Conservation (phyloP, 2,113 vertebrate genomes). For the Forbesichthys papilliferus region DNA sequence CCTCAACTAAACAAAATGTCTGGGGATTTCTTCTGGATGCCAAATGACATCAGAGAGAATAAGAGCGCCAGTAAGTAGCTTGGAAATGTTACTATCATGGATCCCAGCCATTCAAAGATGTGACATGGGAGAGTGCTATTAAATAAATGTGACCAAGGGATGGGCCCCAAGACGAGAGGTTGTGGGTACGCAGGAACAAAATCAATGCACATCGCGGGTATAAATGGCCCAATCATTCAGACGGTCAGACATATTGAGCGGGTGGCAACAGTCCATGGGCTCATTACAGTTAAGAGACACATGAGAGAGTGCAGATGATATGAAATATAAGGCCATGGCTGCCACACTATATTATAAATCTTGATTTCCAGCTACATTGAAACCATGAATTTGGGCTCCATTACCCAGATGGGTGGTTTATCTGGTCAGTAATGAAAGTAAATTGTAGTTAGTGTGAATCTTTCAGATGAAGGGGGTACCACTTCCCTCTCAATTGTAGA, state of each 20-base stretch:
- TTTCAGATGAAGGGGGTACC: too few species aligned
- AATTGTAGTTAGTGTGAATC: too few species aligned
- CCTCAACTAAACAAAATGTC: too few species aligned
- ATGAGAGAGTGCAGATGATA: too few species aligned
- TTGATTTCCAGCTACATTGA: not conserved
- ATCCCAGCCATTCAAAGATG: conserved; percentile 40
- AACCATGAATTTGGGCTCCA: too few species aligned
- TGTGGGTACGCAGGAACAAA: conserved; percentile 45
- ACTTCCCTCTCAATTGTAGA: too few species aligned
- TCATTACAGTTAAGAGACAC: conserved; percentile 38
- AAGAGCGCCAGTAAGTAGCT: too few species aligned
- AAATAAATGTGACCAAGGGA: conserved; percentile 35
- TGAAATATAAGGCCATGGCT: conserved; percentile 27
- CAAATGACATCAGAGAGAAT: conserved; percentile 14
- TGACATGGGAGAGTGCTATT: conserved; percentile 45
- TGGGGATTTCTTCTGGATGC: conserved; percentile 1
- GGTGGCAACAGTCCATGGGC: conserved; percentile 45
- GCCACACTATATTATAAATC: conserved; percentile 24
- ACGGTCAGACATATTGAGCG: conserved; percentile 48
- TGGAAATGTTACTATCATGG: too few species aligned
- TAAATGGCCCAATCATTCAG: conserved; percentile 64
- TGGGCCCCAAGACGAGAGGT: conserved; percentile 42
- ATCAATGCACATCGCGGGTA: conserved; percentile 59
- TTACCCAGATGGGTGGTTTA: too few species aligned
- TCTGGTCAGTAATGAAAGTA: too few species aligned